A percentile compares a stretch with the other conserved stretches of the same genome.
phyloP scores from a whole-genome alignment of 2,797 vertebrate species.

The Spinibarbus caldwelli region DNA sequence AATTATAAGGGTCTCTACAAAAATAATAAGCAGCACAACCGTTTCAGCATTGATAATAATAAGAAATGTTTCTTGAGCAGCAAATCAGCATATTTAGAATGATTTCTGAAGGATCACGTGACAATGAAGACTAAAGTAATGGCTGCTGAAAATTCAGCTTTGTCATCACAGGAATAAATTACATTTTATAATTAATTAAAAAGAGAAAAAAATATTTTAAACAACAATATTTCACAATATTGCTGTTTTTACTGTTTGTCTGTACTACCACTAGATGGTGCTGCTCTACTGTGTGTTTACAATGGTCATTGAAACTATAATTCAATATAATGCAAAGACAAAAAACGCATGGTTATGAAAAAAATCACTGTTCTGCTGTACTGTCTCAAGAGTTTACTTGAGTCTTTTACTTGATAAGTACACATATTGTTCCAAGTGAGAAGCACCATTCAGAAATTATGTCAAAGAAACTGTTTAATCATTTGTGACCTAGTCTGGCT shows the following conservation, averaged over 20 bases:
- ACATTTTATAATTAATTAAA: background rate
- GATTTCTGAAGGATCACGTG: background rate
- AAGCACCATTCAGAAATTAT: background rate
- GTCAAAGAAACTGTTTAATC: background rate
- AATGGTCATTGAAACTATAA: background rate
- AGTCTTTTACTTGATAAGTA: background rate
- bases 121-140: background rate
- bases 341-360: background rate
- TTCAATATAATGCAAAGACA: background rate
- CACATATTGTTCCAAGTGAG: background rate
- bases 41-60: background rate
- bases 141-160: background rate
- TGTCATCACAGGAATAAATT: background rate
- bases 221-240: background rate
- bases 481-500: background rate
- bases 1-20: background rate
- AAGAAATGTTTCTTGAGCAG: background rate
- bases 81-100: background rate
- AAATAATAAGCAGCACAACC: background rate
- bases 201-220: background rate
- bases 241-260: background rate
- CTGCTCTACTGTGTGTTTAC: background rate
- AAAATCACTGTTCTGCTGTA: background rate
- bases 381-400: background rate
- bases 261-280: slow-evolving; percentile 20